Evolutionary conservation across 1,140 invertebrate genomes (phyloP).

Genomic region (Heliconius himera): DNA sequence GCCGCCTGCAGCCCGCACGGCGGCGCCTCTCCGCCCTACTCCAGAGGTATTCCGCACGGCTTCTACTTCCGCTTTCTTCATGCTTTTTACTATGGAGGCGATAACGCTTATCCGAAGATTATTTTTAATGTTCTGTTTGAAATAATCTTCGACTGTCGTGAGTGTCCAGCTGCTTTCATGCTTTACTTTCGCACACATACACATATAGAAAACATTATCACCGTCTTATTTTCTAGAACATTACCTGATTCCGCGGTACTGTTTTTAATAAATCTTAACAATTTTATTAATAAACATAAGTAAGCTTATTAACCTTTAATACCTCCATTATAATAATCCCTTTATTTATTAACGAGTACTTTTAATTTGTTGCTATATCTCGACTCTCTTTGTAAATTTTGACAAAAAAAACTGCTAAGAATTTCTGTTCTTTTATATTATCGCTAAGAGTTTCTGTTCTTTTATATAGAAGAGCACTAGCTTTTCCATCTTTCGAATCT

Average conservation of each 20-base stretch:
- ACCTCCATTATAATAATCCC: not conserved
- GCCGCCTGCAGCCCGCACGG: conserved; percentile 87
- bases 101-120: conserved; percentile 18
- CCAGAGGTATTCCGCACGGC: conserved; percentile 81
- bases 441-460: not conserved
- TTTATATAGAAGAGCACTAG: conserved; percentile 20
- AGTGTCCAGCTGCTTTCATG: conserved; percentile 9
- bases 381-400: not conserved
- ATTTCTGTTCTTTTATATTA: conserved; percentile 3
- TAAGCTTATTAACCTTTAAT: not conserved
- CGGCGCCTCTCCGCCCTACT: conserved; percentile 86
- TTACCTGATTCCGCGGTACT: not conserved
- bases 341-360: not conserved
- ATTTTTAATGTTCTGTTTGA: conserved; percentile 18
- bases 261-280: not conserved
- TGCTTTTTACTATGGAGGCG: conserved; percentile 22
- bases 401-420: not conserved
- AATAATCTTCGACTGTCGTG: conserved; percentile 23
- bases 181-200: conserved; percentile 20
- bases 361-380: not conserved
- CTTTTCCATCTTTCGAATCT: conserved; percentile 30
- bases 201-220: conserved; percentile 19
- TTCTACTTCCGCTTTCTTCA: conserved; percentile 26
- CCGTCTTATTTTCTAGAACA: conserved; percentile 3
- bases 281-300: not conserved